These are phyloP conservation scores for Conopomorpha cramerella DNA, from an alignment of 1,140 invertebrate species.

Conservation along the genomic window DNA sequence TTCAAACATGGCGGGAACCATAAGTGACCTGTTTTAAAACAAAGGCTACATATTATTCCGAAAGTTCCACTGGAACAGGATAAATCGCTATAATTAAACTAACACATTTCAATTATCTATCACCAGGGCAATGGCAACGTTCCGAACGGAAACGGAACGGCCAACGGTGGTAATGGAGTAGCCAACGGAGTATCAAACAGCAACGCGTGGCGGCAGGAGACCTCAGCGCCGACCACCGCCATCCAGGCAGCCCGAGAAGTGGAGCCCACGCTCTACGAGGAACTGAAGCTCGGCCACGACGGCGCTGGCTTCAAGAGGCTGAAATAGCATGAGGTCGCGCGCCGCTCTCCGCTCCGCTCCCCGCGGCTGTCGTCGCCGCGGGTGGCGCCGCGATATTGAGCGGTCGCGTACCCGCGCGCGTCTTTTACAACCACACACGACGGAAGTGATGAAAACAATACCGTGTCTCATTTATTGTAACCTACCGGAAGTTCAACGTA, in stretches of 20 bases:
- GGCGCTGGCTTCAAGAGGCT: slow-evolving; percentile 79
- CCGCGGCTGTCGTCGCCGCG: slow-evolving; percentile 28
- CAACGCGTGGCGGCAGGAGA: slow-evolving; percentile 61
- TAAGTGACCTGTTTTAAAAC: too few relatives aligned
- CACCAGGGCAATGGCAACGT: slow-evolving; percentile 29
- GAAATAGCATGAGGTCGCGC: slow-evolving; percentile 56
- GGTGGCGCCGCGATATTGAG: slow-evolving; percentile 43
- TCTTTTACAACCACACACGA: slow-evolving; percentile 4
- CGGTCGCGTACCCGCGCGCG: slow-evolving; percentile 7
- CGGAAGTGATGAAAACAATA: slow-evolving; percentile 6
- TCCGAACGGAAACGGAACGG: slow-evolving; percentile 28
- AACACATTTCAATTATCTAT: not conserved
- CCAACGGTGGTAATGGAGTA: slow-evolving; percentile 22
- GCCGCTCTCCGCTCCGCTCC: slow-evolving; percentile 37
- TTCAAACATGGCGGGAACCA: too few relatives aligned
- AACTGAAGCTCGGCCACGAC: slow-evolving; percentile 77
- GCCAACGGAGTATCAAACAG: slow-evolving; percentile 30
- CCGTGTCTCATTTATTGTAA: slow-evolving; percentile 6
- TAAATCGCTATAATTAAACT: too few relatives aligned
- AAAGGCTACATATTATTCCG: too few relatives aligned
- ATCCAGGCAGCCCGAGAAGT: slow-evolving; percentile 58
- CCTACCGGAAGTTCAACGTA: too few relatives aligned
- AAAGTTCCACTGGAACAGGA: too few relatives aligned
- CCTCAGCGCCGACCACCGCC: slow-evolving; percentile 33
- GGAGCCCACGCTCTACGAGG: slow-evolving; percentile 76